Evolutionary conservation across 2,113 vertebrate species (phyloP), one percentile per base, ranked within the genome.

Genomic region (Atractosteus spatula): DNA sequence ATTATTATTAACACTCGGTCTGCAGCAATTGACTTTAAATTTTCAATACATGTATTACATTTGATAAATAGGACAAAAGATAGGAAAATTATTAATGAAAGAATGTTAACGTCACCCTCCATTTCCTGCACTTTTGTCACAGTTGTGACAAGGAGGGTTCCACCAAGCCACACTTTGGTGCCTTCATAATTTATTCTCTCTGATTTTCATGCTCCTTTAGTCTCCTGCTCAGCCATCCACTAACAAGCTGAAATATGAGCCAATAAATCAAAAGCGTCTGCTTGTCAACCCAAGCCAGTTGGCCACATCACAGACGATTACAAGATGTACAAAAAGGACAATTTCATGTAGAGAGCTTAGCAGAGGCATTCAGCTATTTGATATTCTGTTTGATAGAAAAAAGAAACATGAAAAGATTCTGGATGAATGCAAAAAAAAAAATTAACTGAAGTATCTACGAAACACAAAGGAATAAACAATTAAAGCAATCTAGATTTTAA

Each of bases 211-310:
- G 90, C 88, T 91, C 91, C 87, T 91, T 93, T 92, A 91, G 88
- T 90, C 90, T 91, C 84, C 88, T 89, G 88, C 84, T 91, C 91
- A 92, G 88, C 89, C 91, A 92, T 92, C 91, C 88, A 89, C 91
- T 94, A 94, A 96, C 93, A 93, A 94, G 94, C 89, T 84, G 81
- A 88, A 91, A 92, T 94, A 95, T 93, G 92, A 92, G 86, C 89
- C 91, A 91, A 94, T 95, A 96, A 95, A 96, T 97, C 95, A 96
- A 95, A 94, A 87, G 91, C 77, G 84, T 89, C 88, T 92, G 87
- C 89, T 89, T 95, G 93, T 96, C 91, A 93, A 87, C 76, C 85
- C 88, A 91, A 93, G 92, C 92, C 93, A 93, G 90, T 94, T 94
- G 93, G 92, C 90, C 89, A 94, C 89, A 93, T 94, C 89, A 89